Evolutionary conservation across 2,888 invertebrate genomes (phyloP).

Genomic region (Thereva nobilitata): DNA sequence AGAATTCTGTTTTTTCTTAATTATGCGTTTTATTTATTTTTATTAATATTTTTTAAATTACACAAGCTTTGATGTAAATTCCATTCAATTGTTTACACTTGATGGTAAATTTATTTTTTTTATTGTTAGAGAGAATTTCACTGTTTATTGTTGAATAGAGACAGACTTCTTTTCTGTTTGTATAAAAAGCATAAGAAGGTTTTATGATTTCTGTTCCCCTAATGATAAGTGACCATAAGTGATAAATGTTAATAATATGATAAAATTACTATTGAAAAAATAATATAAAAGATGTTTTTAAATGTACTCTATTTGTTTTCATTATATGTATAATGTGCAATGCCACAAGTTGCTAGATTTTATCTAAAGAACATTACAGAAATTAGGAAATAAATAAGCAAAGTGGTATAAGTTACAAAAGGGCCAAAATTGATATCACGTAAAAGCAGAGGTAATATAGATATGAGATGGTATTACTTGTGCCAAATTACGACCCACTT

Average conservation of each 20-base stretch:
- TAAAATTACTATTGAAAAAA: not conserved
- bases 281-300: constrained; percentile 7
- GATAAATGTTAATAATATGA: constrained; percentile 1
- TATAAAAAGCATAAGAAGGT: too few relatives aligned
- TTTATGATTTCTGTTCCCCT: too few relatives aligned
- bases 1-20: not conserved
- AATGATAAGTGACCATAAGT: not conserved
- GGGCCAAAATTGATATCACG: too few relatives aligned
- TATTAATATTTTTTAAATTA: not conserved
- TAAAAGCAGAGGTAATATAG: too few relatives aligned
- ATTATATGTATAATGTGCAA: not conserved
- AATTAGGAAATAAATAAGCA: too few relatives aligned
- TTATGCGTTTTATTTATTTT: not conserved
- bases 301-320: not conserved
- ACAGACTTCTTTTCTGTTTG: not conserved
- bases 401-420: too few relatives aligned
- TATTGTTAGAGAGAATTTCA: not conserved
- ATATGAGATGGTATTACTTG: too few relatives aligned
- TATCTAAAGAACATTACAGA: too few relatives aligned
- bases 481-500: too few relatives aligned
- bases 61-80: too few relatives aligned
- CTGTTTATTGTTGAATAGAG: not conserved
- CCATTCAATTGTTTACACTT: not conserved
- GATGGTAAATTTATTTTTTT: not conserved
- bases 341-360: not conserved